A percentile compares a stretch with the other conserved stretches of the same genome.
These are phyloP conservation scores for Gephyroberyx darwinii DNA, from an alignment of 2,797 vertebrate genomes.

Conservation along the genomic window DNA sequence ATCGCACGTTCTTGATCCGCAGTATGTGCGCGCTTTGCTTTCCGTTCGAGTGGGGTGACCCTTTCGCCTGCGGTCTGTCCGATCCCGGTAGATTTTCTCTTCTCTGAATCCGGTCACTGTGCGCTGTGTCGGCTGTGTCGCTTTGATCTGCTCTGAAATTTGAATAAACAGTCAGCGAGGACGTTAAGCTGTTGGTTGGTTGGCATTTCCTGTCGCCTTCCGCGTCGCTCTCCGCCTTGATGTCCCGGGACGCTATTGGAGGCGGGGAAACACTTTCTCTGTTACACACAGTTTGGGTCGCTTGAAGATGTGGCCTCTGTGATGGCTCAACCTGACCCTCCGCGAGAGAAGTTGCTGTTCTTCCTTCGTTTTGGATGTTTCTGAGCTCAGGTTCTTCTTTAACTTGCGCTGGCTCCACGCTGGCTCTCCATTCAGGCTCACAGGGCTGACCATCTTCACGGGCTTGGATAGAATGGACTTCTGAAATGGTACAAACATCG, in stretches of 20 bases:
- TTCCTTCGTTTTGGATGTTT: conserved; percentile 16
- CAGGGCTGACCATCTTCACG: conserved; percentile 30
- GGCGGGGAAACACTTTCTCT: conserved; percentile 20
- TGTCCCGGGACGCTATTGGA: conserved; percentile 7
- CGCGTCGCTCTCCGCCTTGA: conserved; percentile 51
- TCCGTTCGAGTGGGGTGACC: conserved; percentile 30
- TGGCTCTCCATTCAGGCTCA: conserved; percentile 53
- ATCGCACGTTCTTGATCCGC: conserved; percentile 48
- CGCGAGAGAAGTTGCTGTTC: background rate
- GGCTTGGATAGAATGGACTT: conserved; percentile 34
- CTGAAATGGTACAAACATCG: conserved; percentile 54
- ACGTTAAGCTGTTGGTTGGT: conserved; percentile 3
- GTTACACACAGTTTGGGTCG: conserved; percentile 16
- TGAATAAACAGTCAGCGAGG: conserved; percentile 10
- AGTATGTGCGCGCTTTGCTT: conserved; percentile 40
- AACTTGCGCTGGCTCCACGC: conserved; percentile 48
- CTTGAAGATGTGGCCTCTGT: conserved; percentile 15
- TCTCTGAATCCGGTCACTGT: conserved; percentile 20
- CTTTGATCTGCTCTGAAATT: conserved; percentile 32
- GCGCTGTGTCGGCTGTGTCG: background rate
- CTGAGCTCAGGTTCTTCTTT: conserved; percentile 63
- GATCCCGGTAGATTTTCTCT: background rate
- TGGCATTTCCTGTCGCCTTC: conserved; percentile 34
- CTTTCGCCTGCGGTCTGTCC: conserved; percentile 31
- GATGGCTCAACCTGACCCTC: conserved; percentile 20